These are phyloP conservation scores for Stichodactyla mertensii DNA, from an alignment of 64 coral and sea anemone species.

Conservation along the genomic window DNA sequence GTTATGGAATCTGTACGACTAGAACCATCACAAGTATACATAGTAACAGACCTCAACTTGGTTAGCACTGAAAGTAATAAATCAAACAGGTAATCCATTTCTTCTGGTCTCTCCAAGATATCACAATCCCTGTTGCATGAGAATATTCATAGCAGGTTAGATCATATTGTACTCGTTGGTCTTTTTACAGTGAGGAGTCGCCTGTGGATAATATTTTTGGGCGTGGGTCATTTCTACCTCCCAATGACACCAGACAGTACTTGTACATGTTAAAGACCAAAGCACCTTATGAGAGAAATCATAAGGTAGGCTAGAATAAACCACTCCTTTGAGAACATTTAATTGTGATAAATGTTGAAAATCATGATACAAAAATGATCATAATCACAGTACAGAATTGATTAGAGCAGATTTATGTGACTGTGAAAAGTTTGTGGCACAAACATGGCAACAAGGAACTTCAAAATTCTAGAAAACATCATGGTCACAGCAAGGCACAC, in stretches of 20 bases:
- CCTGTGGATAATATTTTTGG: conserved; percentile 61
- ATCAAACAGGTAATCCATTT: not conserved
- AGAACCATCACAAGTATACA: conserved; percentile 77
- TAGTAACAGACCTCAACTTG: conserved; percentile 73
- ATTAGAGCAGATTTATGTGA: not conserved
- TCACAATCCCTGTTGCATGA: too few relatives aligned
- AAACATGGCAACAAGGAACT: not conserved
- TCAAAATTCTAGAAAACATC: too few relatives aligned
- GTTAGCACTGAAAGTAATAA: conserved; percentile 16
- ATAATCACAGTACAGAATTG: not conserved
- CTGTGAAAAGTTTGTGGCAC: too few relatives aligned
- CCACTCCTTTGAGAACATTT: not conserved
- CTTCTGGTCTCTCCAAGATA: not conserved
- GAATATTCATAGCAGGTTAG: too few relatives aligned
- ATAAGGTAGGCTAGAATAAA: conserved; percentile 41
- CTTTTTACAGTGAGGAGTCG: conserved; percentile 46
- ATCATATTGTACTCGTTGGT: too few relatives aligned
- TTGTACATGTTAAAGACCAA: conserved; percentile 71
- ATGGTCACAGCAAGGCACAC: too few relatives aligned
- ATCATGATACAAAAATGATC: not conserved
- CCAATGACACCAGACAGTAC: conserved; percentile 91
- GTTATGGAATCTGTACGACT: conserved; percentile 92
- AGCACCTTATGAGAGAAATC: conserved; percentile 35
- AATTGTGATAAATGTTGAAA: not conserved
- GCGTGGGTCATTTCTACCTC: conserved; percentile 73